Conservation (phyloP, 2,797 vertebrate species). For the Scomberomorus guttatus region DNA sequence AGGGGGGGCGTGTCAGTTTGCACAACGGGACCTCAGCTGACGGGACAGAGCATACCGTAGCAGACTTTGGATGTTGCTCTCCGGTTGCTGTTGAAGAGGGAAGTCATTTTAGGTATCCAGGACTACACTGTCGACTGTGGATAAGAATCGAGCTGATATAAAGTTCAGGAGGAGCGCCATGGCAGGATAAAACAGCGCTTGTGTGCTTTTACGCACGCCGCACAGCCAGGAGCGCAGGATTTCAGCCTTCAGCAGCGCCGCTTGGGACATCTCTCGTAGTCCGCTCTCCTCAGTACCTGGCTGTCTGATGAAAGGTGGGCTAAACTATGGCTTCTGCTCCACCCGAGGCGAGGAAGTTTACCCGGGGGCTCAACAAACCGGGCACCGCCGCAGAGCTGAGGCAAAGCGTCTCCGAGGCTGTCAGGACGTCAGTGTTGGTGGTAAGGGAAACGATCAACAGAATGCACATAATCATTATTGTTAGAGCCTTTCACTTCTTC, state of each 20-base stretch:
- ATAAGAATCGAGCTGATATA: not conserved
- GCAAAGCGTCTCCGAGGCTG: slow-evolving; percentile 96
- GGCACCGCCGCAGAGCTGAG: slow-evolving; percentile 96
- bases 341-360: slow-evolving; percentile 94
- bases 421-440: slow-evolving; percentile 92
- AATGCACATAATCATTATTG: too few species aligned
- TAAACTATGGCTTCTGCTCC: slow-evolving; percentile 80
- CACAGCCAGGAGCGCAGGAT: slow-evolving; percentile 19
- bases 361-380: slow-evolving; percentile 93
- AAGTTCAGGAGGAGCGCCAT: slow-evolving; percentile 23
- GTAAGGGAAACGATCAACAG: slow-evolving; percentile 81
- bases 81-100: not conserved
- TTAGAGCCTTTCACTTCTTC: not conserved
- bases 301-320: slow-evolving; percentile 51
- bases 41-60: slow-evolving; percentile 38
- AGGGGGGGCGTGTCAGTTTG: slow-evolving; percentile 59
- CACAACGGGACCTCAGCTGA: slow-evolving; percentile 42
- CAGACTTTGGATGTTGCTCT: slow-evolving; percentile 28
- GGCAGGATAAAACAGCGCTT: slow-evolving; percentile 33
- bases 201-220: slow-evolving; percentile 45
- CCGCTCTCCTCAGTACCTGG: slow-evolving; percentile 3
- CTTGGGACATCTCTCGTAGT: not conserved
- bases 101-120: not conserved
- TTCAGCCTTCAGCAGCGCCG: not conserved
- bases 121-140: not conserved